A percentile compares a stretch with the other conserved stretches of the same genome.
Evolutionary conservation across 2,888 invertebrate species (phyloP).

Genomic region (Mythimna pallens): DNA sequence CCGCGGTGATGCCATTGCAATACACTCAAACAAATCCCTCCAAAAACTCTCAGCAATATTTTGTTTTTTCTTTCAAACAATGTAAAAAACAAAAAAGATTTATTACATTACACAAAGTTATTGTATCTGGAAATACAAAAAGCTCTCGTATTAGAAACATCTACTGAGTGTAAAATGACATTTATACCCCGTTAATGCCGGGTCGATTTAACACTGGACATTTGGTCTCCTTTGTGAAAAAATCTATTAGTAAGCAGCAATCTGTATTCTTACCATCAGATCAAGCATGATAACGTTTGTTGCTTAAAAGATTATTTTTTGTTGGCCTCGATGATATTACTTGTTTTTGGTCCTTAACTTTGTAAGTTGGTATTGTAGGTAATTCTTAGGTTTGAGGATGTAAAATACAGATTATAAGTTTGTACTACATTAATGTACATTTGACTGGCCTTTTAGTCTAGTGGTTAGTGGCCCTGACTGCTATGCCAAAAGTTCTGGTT

Average conservation of each 20-base stretch:
- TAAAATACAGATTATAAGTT: too few species aligned
- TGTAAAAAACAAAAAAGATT: background rate
- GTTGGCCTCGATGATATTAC: background rate
- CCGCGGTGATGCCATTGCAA: too few species aligned
- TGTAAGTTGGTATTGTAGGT: too few species aligned
- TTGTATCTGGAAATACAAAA: background rate
- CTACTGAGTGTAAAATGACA: constrained; percentile 36
- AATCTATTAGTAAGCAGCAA: constrained; percentile 45
- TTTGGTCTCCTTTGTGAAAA: constrained; percentile 58
- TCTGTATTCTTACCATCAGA: constrained; percentile 30
- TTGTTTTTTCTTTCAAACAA: background rate
- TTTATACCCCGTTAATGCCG: constrained; percentile 38
- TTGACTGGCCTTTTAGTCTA: too few species aligned
- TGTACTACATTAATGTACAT: too few species aligned
- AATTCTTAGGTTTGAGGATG: too few species aligned
- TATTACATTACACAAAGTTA: background rate
- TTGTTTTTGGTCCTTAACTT: background rate
- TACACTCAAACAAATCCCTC: too few species aligned
- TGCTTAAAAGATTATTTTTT: constrained; percentile 4
- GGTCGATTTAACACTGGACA: constrained; percentile 60
- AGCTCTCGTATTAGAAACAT: constrained; percentile 28
- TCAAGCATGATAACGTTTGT: constrained; percentile 28
- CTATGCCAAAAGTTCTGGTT: too few species aligned
- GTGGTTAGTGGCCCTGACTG: too few species aligned
- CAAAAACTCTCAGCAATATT: background rate